A percentile compares a stretch with the other conserved stretches of the same genome.
Conservation (phyloP, 1,140 invertebrate species). For the Parapsyche elsis region DNA sequence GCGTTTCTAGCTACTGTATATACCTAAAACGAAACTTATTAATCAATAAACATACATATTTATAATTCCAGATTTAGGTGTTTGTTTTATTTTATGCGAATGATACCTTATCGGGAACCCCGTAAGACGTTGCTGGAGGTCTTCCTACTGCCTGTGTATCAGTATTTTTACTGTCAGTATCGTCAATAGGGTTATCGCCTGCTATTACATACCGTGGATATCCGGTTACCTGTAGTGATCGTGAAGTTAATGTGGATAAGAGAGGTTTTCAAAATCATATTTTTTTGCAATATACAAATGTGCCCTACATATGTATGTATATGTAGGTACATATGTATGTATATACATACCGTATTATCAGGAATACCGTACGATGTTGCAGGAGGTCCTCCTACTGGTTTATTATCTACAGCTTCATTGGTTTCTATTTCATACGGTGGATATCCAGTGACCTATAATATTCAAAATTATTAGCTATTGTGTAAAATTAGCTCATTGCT, state of each 20-base stretch:
- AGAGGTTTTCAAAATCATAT: background rate
- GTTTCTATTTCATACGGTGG: constrained; percentile 15
- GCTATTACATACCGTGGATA: background rate
- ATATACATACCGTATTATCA: constrained; percentile 25
- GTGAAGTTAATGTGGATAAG: background rate
- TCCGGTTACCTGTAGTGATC: background rate
- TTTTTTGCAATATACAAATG: no score
- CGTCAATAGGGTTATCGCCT: background rate
- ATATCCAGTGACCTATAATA: constrained; percentile 16
- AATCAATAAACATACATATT: background rate
- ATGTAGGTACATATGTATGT: no score
- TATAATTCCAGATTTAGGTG: background rate
- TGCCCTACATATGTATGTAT: no score
- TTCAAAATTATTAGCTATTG: no score
- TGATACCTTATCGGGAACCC: constrained; percentile 39
- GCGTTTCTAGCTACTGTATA: background rate
- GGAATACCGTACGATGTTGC: constrained; percentile 50
- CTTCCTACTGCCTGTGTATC: background rate
- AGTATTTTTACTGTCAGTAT: background rate
- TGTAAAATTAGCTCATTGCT: no score
- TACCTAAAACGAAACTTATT: no score
- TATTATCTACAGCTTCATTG: background rate
- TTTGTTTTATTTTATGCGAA: background rate
- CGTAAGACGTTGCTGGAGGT: constrained; percentile 47
- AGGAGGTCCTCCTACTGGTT: constrained; percentile 36